Evolutionary conservation across 2,888 invertebrate genomes (phyloP).

Genomic region (Incurvaria masculella): DNA sequence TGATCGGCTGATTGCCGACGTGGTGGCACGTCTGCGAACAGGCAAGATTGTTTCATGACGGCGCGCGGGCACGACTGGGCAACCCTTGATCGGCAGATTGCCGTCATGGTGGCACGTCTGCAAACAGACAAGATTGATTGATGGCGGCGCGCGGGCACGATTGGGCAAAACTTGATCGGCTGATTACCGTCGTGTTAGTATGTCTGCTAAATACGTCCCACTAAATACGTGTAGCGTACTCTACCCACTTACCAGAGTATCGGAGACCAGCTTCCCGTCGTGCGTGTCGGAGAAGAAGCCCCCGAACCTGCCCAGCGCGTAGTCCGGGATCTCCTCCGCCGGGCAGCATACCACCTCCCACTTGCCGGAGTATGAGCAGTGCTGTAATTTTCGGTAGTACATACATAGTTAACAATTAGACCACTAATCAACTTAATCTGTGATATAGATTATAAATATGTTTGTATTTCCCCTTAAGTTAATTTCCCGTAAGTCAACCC

Average conservation of each 20-base stretch:
- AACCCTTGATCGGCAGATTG: slow-evolving; percentile 1
- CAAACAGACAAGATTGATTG: too few species aligned
- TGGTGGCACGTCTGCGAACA: slow-evolving; percentile 3
- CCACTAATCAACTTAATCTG: too few species aligned
- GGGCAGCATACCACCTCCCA: slow-evolving; percentile 6
- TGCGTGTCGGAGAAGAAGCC: slow-evolving; percentile 1
- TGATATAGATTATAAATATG: too few species aligned
- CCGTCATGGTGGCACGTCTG: slow-evolving; percentile 6
- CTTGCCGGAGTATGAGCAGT: not conserved
- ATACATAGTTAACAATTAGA: too few species aligned
- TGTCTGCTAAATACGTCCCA: slow-evolving; percentile 2
- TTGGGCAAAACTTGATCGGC: slow-evolving; percentile 4
- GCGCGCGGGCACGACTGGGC: not conserved
- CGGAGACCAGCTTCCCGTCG: slow-evolving; percentile 4
- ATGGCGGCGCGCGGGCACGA: not conserved
- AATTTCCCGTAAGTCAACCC: too few species aligned
- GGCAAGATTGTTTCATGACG: too few species aligned
- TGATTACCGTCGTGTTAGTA: slow-evolving; percentile 3
- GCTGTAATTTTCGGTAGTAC: too few species aligned
- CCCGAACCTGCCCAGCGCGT: slow-evolving; percentile 3
- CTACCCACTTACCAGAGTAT: slow-evolving; percentile 4
- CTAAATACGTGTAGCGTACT: too few species aligned
- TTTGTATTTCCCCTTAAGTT: too few species aligned
- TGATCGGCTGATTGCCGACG: slow-evolving; percentile 2
- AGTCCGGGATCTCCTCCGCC: not conserved